These are phyloP conservation scores for Cryptotis parvus DNA, from an alignment of 2,113 vertebrate genomes.

Conservation along the genomic window DNA sequence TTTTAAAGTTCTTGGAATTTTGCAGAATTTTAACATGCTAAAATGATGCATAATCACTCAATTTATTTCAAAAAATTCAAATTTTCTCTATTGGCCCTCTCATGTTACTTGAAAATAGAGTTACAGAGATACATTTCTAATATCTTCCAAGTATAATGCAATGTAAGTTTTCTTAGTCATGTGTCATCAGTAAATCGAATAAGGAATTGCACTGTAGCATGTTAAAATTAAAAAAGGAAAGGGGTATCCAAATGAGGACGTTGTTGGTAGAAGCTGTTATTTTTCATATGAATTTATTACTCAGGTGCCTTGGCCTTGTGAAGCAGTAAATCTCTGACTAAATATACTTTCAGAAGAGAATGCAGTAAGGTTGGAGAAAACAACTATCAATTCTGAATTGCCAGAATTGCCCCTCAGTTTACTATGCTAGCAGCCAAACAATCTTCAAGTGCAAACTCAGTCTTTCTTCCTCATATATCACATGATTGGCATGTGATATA, in stretches of 20 bases:
- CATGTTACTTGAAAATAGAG: neutral
- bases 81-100: slow-evolving; percentile 24
- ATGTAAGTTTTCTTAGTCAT: neutral
- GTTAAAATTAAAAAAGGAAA: neutral
- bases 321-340: slow-evolving; percentile 26
- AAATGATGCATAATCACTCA: neutral
- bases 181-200: slow-evolving; percentile 27
- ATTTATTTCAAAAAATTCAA: slow-evolving; percentile 24
- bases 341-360: slow-evolving; percentile 1
- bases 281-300: neutral
- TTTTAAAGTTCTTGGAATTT: slow-evolving; percentile 46
- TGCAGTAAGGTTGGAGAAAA: neutral
- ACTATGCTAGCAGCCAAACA: neutral
- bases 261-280: neutral
- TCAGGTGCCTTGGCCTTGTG: neutral
- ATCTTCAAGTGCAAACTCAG: neutral
- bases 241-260: neutral
- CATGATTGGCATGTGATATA: neutral
- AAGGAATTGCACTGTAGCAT: neutral
- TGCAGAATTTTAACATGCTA: slow-evolving; percentile 50
- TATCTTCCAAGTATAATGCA: neutral
- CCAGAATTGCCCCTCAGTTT: neutral
- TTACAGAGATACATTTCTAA: slow-evolving; percentile 29
- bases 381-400: neutral
- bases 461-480: neutral